Evolutionary conservation across 2,888 invertebrate species (phyloP).

Genomic region (Ectemnius cavifrons): DNA sequence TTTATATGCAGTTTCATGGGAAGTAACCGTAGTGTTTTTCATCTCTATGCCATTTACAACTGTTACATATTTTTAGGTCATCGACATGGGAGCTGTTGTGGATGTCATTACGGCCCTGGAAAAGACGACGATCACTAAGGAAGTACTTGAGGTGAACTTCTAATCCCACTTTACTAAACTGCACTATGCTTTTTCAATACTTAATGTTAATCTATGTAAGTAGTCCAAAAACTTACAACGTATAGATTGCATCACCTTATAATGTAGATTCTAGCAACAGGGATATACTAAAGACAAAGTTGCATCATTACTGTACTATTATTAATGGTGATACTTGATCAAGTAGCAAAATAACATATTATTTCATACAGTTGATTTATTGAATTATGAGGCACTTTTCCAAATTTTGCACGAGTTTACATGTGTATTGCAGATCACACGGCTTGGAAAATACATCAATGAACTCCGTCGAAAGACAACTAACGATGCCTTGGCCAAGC

Average conservation of each 20-base stretch:
- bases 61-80: slow-evolving; percentile 83
- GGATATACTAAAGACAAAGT: too few relatives aligned
- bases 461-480: slow-evolving; percentile 92
- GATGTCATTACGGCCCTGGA: slow-evolving; percentile 96
- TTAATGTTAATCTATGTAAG: too few relatives aligned
- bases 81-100: slow-evolving; percentile 95
- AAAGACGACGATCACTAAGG: slow-evolving; percentile 93
- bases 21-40: too few relatives aligned
- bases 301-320: background rate
- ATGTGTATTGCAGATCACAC: slow-evolving; percentile 85
- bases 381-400: background rate
- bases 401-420: background rate
- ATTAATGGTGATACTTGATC: too few relatives aligned
- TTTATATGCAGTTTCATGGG: too few relatives aligned
- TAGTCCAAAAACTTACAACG: too few relatives aligned
- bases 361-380: background rate
- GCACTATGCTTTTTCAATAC: too few relatives aligned
- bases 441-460: slow-evolving; percentile 96
- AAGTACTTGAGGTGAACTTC: slow-evolving; percentile 88
- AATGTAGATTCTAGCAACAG: too few relatives aligned
- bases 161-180: too few relatives aligned
- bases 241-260: too few relatives aligned
- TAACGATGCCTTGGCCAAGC: slow-evolving; percentile 90
- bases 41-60: too few relatives aligned
- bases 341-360: background rate